A percentile compares a stretch with the other conserved stretches of the same genome.
Conservation (phyloP, 1,140 invertebrate species). For the Hylaeus volcanicus region DNA sequence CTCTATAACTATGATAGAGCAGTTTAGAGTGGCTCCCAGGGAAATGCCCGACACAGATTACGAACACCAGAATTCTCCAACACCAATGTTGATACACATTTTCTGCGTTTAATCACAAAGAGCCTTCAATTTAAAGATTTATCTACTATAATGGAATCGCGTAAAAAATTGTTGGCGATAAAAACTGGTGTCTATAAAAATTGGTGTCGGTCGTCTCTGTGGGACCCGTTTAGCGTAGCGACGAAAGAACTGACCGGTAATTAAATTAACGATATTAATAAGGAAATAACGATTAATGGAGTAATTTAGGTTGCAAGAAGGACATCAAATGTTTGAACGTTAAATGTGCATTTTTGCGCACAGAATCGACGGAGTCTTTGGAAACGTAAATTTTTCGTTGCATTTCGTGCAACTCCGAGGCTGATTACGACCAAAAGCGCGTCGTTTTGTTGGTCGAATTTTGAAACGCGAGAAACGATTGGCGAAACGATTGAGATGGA, state of each 20-base stretch:
- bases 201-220: background rate
- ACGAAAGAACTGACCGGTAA: background rate
- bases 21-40: background rate
- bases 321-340: background rate
- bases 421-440: background rate
- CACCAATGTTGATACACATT: too few species aligned
- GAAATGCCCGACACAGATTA: background rate
- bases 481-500: background rate
- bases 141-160: too few species aligned
- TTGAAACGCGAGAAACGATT: background rate
- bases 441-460: background rate
- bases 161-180: too few species aligned
- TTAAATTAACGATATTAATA: background rate
- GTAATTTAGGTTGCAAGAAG: background rate
- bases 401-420: background rate
- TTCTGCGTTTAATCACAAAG: too few species aligned
- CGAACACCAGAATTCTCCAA: too few species aligned
- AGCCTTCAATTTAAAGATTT: too few species aligned
- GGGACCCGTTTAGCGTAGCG: background rate
- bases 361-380: background rate
- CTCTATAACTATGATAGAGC: too few species aligned
- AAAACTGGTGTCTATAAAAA: too few species aligned
- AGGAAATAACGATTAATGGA: background rate
- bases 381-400: background rate
- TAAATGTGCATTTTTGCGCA: constrained; percentile 5